phyloP scores from a whole-genome alignment of 2,113 vertebrate genomes.

The Zosterops japonicus region DNA sequence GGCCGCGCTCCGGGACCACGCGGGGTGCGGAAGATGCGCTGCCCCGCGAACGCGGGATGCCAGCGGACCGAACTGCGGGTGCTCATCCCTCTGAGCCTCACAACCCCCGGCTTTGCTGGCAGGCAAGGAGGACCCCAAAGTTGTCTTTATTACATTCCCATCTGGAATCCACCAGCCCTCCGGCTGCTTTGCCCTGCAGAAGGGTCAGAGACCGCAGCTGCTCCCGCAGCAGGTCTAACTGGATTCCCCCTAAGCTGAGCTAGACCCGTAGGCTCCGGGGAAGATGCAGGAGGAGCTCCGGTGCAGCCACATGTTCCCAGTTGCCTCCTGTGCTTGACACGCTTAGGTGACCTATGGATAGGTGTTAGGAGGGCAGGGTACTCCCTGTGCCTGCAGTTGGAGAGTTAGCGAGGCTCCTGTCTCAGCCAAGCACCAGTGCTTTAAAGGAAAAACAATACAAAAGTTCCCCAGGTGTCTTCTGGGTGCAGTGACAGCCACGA shows the following conservation, averaged over 20 bases:
- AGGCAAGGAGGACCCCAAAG: not conserved
- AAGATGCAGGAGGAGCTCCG: not conserved
- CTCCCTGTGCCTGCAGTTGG: not conserved
- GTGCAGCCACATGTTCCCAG: not conserved
- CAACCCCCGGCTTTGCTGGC: not conserved
- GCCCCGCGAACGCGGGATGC: not conserved
- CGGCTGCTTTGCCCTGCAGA: not conserved
- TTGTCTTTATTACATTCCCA: fast-evolving
- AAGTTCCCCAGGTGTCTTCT: not conserved
- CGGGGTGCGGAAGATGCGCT: not conserved
- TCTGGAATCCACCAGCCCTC: not conserved
- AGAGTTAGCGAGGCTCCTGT: not conserved
- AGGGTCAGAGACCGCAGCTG: not conserved
- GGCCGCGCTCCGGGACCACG: not conserved
- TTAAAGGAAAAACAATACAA: not conserved
- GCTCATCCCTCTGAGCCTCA: not conserved
- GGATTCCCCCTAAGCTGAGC: not conserved
- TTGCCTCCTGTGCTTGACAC: not conserved
- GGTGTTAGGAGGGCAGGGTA: not conserved
- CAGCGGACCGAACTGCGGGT: not conserved
- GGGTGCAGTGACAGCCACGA: not conserved
- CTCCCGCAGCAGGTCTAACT: not conserved
- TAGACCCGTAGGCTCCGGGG: fast-evolving
- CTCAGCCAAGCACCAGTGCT: not conserved
- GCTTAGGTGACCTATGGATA: fast-evolving